These are phyloP conservation scores for Conops quadrifasciatus DNA, from an alignment of 2,888 invertebrate species.

Conservation along the genomic window DNA sequence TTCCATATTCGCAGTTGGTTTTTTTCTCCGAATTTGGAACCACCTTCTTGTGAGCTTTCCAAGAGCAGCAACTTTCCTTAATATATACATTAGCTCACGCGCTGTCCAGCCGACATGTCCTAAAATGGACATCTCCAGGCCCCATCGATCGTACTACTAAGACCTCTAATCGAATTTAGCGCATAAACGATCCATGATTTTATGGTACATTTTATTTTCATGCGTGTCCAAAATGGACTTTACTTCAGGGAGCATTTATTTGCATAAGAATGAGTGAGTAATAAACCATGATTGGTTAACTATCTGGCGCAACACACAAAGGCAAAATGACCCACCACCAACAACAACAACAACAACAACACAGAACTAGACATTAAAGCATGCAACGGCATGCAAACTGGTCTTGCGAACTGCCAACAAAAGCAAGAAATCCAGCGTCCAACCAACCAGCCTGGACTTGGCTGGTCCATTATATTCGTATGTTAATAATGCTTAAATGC, in stretches of 20 bases:
- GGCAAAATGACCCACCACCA: background rate
- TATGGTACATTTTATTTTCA: background rate
- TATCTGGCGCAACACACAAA: background rate
- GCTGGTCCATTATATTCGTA: slow-evolving; percentile 15
- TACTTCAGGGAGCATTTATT: slow-evolving; percentile 46
- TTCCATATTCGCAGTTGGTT: no score
- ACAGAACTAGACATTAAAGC: background rate
- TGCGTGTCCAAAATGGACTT: slow-evolving; percentile 31
- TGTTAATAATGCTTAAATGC: slow-evolving; percentile 37
- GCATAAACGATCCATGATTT: no score
- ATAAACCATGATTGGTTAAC: slow-evolving; percentile 36
- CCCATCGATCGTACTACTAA: no score
- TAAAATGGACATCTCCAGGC: no score
- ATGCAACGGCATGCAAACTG: slow-evolving; percentile 17
- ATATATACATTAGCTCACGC: background rate
- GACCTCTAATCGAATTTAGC: no score
- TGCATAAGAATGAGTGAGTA: slow-evolving; percentile 45
- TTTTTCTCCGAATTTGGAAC: no score
- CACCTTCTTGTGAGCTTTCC: background rate
- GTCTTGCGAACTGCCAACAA: background rate
- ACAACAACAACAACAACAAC: background rate
- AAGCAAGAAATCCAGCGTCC: background rate
- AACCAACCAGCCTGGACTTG: background rate
- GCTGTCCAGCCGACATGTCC: no score
- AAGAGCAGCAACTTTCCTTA: background rate